Percentiles rank a stretch among this genome's conserved stretches.
Evolutionary conservation across 2,888 invertebrate species (phyloP).

Genomic region (Pseudeuparius sepicola): DNA sequence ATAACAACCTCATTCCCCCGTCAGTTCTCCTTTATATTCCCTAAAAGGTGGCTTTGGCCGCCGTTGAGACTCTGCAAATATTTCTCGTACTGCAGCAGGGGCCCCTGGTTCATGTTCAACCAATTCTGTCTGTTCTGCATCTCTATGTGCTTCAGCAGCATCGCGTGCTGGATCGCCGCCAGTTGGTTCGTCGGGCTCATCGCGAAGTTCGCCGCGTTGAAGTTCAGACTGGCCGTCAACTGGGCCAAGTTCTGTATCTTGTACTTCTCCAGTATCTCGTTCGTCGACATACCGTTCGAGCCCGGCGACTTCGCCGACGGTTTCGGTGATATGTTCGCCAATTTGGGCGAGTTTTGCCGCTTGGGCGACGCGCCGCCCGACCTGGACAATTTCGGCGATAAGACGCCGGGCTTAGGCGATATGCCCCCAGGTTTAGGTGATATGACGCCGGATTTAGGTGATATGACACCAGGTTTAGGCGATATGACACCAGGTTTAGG

Average conservation of each 20-base stretch:
- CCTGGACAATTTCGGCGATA: constrained; percentile 13
- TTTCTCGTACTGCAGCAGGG: constrained; percentile 37
- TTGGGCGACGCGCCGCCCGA: constrained; percentile 7
- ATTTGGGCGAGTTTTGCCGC: constrained; percentile 13
- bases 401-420: constrained; percentile 7
- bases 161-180: constrained; percentile 36
- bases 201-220: constrained; percentile 28
- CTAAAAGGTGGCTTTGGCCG: constrained; percentile 24
- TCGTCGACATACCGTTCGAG: constrained; percentile 27
- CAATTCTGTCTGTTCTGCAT: constrained; percentile 37
- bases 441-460: not conserved
- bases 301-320: constrained; percentile 9
- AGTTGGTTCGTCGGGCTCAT: constrained; percentile 26
- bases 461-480: not conserved
- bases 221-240: constrained; percentile 36
- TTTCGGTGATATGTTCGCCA: constrained; percentile 3
- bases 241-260: constrained; percentile 39
- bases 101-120: constrained; percentile 32
- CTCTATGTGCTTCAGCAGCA: constrained; percentile 37
- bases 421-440: too few species aligned
- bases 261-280: constrained; percentile 37
- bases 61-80: constrained; percentile 35
- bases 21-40: constrained; percentile 32
- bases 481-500: constrained; percentile 16
- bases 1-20: too few species aligned